These are phyloP conservation scores for Aphidius colemani DNA, from an alignment of 2,888 invertebrate genomes.

Conservation along the genomic window DNA sequence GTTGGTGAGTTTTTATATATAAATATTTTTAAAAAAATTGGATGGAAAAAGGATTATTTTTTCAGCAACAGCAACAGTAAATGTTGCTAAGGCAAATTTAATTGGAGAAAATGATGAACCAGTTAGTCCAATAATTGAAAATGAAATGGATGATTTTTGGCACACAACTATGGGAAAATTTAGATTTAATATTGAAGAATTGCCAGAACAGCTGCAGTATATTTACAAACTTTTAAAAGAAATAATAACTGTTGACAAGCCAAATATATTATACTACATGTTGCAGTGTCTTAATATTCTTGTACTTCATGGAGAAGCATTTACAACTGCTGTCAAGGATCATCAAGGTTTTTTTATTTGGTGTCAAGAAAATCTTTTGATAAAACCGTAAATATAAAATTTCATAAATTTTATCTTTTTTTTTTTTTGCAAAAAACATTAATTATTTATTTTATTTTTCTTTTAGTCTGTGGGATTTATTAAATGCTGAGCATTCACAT, in stretches of 20 bases:
- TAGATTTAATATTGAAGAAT: constrained; percentile 84
- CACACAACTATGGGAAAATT: constrained; percentile 92
- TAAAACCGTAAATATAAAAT: constrained; percentile 75
- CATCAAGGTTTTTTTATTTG: constrained; percentile 92
- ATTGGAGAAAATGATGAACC: constrained; percentile 78
- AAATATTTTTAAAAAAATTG: neutral
- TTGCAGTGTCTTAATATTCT: constrained; percentile 89
- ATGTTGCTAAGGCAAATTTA: constrained; percentile 77
- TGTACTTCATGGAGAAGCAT: constrained; percentile 92
- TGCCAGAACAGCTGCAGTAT: constrained; percentile 91
- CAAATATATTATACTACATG: constrained; percentile 92
- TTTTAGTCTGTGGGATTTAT: constrained; percentile 86
- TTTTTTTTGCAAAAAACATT: too few species aligned
- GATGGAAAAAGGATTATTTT: constrained; percentile 1
- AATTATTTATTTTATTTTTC: too few species aligned
- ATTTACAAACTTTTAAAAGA: constrained; percentile 89
- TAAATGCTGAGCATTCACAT: constrained; percentile 91
- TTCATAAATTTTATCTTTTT: neutral
- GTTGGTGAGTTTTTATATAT: constrained; percentile 66
- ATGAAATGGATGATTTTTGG: constrained; percentile 87
- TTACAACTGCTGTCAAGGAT: constrained; percentile 82
- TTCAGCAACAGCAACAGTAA: constrained; percentile 70
- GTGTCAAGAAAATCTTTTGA: constrained; percentile 93
- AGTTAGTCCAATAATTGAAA: constrained; percentile 71
- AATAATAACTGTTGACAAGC: constrained; percentile 79